Conservation (phyloP, 35 echinoderm and acorn worm species). For the Ptychodera flava region DNA sequence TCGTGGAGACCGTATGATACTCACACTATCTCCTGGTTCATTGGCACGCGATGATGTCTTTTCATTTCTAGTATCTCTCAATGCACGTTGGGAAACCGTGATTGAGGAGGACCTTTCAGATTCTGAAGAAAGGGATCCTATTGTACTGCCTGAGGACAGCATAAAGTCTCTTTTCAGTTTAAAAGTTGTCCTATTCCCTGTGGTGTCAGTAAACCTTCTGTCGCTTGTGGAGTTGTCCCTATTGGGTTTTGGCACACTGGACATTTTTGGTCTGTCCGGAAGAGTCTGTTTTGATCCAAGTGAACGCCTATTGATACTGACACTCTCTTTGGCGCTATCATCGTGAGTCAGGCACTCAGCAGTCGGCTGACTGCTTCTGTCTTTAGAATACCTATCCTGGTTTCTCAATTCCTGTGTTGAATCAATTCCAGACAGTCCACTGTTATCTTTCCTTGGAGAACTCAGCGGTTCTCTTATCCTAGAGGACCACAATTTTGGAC, state of each 20-base stretch:
- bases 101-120: background rate
- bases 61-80: no score
- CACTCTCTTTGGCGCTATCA: background rate
- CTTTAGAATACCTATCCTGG: background rate
- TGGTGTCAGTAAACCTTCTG: background rate
- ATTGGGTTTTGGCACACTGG: background rate
- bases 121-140: background rate
- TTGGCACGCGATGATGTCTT: background rate
- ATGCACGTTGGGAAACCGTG: background rate
- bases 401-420: no score
- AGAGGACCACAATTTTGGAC: background rate
- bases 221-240: background rate
- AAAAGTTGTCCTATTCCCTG: background rate
- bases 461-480: no score
- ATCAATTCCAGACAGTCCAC: background rate
- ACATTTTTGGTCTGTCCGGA: background rate
- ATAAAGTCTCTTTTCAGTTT: background rate
- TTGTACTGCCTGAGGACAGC: background rate
- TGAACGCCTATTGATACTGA: background rate
- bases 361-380: background rate
- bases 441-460: background rate
- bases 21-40: background rate
- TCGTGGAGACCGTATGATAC: background rate
- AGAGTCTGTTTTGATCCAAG: background rate
- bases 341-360: background rate